Conservation (phyloP, 2,113 vertebrate species). For the Coreoperca whiteheadi region DNA sequence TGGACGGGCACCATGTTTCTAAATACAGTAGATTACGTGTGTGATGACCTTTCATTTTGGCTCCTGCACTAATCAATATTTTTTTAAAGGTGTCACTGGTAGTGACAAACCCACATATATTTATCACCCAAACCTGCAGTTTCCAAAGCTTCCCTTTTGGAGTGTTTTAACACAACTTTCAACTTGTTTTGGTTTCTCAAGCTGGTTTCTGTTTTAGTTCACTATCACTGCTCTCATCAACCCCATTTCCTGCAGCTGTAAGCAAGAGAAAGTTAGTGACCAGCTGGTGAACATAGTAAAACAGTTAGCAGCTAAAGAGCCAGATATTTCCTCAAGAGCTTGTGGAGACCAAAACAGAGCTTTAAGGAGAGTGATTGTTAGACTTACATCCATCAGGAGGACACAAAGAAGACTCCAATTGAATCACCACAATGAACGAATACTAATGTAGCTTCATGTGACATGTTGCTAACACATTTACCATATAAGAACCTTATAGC, state of each 20-base stretch:
- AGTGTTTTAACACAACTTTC: not conserved
- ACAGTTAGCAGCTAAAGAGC: not conserved
- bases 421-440: not conserved
- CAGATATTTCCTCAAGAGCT: not conserved
- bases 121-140: not conserved
- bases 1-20: not conserved
- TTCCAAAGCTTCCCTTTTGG: not conserved
- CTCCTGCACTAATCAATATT: not conserved
- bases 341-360: not conserved
- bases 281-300: not conserved
- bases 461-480: not conserved
- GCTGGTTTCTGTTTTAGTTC: not conserved
- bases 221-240: not conserved
- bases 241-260: not conserved
- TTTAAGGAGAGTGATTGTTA: not conserved
- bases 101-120: not conserved
- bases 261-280: not conserved
- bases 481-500: not conserved
- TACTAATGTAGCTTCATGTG: not conserved
- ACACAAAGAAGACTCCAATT: not conserved
- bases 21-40: not conserved
- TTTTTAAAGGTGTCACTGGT: accelerated
- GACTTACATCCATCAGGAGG: too few relatives aligned
- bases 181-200: conserved; percentile 3
- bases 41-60: not conserved